phyloP scores from a whole-genome alignment of 1,140 invertebrate genomes.

The Saccostrea cuccullata region DNA sequence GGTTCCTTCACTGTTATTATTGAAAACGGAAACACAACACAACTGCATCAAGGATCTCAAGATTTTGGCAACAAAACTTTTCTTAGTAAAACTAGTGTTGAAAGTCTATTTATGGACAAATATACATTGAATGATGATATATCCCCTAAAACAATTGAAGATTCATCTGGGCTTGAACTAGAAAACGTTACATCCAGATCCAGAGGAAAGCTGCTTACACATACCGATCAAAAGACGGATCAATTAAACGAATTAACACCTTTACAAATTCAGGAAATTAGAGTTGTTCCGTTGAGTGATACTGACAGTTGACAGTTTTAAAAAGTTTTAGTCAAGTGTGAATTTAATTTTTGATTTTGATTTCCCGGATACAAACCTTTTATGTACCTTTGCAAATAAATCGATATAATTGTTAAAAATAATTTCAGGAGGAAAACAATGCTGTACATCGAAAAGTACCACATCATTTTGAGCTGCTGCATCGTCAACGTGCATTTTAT shows the following conservation, averaged over 20 bases:
- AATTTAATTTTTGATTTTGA: too few relatives aligned
- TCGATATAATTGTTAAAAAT: too few relatives aligned
- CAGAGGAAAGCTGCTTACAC: not conserved
- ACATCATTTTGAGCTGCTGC: too few relatives aligned
- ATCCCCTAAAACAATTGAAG: not conserved
- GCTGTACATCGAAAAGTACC: too few relatives aligned
- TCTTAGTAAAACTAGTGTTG: not conserved
- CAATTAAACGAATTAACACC: not conserved
- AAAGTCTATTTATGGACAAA: constrained; percentile 13
- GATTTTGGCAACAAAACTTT: not conserved
- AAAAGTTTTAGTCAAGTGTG: too few relatives aligned
- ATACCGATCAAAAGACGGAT: not conserved
- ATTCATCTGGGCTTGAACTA: not conserved
- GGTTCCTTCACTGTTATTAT: not conserved
- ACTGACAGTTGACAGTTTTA: not conserved
- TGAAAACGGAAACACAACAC: not conserved
- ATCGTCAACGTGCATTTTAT: too few relatives aligned
- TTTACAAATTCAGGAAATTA: not conserved
- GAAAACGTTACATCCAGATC: not conserved
- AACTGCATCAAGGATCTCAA: not conserved
- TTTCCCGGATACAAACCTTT: too few relatives aligned
- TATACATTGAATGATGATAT: not conserved
- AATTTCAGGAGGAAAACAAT: too few relatives aligned
- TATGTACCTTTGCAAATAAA: too few relatives aligned
- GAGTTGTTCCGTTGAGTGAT: not conserved